Evolutionary conservation across 2,113 vertebrate genomes (phyloP).

Genomic region (Brachypteracias leptosomus): DNA sequence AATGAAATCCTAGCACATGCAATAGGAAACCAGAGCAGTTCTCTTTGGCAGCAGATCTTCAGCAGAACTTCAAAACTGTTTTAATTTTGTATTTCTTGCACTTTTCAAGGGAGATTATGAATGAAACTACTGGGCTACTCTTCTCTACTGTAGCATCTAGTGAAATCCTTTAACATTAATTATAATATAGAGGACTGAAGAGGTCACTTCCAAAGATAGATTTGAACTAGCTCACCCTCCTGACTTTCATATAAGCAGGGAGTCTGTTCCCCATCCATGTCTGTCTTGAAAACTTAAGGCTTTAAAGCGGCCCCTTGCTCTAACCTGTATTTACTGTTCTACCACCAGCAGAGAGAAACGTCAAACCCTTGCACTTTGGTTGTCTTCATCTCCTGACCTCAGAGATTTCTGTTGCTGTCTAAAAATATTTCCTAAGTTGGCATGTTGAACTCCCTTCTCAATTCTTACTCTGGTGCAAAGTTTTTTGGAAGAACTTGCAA

Average conservation of each 20-base stretch:
- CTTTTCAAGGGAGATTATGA: neutral
- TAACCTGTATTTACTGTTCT: neutral
- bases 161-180: neutral
- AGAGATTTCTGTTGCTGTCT: neutral
- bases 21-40: neutral
- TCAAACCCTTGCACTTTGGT: neutral
- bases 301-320: neutral
- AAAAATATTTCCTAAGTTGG: neutral
- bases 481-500: neutral
- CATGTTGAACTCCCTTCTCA: neutral
- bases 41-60: neutral
- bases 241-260: neutral
- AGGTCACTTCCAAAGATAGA: neutral
- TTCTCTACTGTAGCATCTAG: neutral
- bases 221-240: neutral
- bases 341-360: neutral
- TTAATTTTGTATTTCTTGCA: neutral
- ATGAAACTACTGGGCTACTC: neutral
- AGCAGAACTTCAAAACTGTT: neutral
- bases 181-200: neutral
- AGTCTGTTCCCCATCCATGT: neutral
- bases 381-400: neutral
- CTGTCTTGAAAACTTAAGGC: neutral
- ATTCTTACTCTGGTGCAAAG: neutral
- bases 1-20: neutral